These are phyloP conservation scores for Channa maculata DNA, from an alignment of 2,113 vertebrate species.

Conservation along the genomic window DNA sequence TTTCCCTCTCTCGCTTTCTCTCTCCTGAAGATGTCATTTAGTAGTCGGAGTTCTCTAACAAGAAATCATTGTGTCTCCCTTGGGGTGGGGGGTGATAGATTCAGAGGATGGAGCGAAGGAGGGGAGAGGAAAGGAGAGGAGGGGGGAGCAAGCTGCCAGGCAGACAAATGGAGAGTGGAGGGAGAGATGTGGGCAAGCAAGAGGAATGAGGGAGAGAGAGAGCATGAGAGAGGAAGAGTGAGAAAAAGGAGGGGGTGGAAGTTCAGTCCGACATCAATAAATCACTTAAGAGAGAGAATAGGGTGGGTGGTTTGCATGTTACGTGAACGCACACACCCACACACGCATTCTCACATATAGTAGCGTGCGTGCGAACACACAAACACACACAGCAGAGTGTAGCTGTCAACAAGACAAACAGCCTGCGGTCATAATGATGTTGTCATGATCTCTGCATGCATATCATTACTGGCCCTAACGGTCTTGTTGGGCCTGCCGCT, in stretches of 20 bases:
- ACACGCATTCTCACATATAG: no score
- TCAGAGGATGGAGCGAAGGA: conserved; percentile 60
- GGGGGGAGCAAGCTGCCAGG: conserved; percentile 43
- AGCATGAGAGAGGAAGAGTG: conserved; percentile 42
- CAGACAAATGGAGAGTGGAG: conserved; percentile 69
- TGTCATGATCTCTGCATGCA: conserved; percentile 80
- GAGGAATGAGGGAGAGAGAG: conserved; percentile 40
- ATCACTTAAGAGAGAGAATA: conserved; percentile 76
- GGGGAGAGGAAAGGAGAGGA: conserved; percentile 19
- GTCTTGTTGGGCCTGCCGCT: conserved; percentile 56
- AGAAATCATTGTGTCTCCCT: conserved; percentile 85
- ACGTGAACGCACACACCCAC: no score
- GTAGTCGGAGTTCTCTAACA: conserved; percentile 84
- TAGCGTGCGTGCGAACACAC: conserved; percentile 18
- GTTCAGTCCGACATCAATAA: conserved; percentile 80
- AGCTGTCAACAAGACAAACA: conserved; percentile 78
- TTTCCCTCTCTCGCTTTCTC: conserved; percentile 35
- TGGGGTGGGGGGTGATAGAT: conserved; percentile 75
- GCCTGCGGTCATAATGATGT: conserved; percentile 78
- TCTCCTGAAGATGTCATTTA: conserved; percentile 82
- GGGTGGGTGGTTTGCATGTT: conserved; percentile 35
- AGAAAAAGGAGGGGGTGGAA: conserved; percentile 68
- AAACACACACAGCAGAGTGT: conserved; percentile 52
- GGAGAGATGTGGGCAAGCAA: conserved; percentile 52
- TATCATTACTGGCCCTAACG: conserved; percentile 73